A percentile compares a stretch with the other conserved stretches of the same genome.
Evolutionary conservation across 2,888 invertebrate species (phyloP).

Genomic region (Tetrapedia diversipes): DNA sequence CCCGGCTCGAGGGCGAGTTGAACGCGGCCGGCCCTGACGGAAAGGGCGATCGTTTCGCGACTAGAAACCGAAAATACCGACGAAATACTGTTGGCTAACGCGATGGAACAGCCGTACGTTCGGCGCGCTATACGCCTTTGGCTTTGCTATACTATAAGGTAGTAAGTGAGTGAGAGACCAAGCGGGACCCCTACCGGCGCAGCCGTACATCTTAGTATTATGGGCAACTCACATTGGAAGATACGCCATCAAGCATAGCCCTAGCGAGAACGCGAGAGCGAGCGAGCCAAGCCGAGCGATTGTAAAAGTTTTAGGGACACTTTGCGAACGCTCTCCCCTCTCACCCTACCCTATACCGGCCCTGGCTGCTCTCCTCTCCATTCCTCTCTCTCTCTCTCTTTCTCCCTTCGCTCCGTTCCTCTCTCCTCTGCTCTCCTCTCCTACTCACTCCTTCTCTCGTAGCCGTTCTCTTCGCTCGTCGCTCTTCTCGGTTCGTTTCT

Average conservation of each 20-base stretch:
- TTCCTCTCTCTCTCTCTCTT: conserved; percentile 40
- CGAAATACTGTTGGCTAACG: conserved; percentile 68
- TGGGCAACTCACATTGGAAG: conserved; percentile 87
- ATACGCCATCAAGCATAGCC: conserved; percentile 87
- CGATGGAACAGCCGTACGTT: conserved; percentile 71
- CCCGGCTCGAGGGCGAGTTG: background rate
- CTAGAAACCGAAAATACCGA: conserved; percentile 60
- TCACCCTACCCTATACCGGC: conserved; percentile 55
- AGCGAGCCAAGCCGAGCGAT: conserved; percentile 83
- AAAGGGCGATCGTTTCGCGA: conserved; percentile 31
- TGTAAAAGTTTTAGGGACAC: conserved; percentile 87
- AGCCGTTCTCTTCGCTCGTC: conserved; percentile 52
- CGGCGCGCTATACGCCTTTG: conserved; percentile 74
- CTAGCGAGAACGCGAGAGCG: conserved; percentile 83
- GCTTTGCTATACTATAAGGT: conserved; percentile 81
- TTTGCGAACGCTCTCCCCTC: conserved; percentile 84
- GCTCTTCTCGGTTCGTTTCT: conserved; percentile 43
- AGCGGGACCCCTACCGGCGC: conserved; percentile 84
- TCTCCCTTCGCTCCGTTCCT: conserved; percentile 40
- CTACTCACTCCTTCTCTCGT: conserved; percentile 53
- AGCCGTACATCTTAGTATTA: conserved; percentile 87
- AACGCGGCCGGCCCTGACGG: background rate
- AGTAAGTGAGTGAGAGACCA: conserved; percentile 79
- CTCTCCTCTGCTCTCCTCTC: conserved; percentile 49
- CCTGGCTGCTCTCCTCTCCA: conserved; percentile 34